Percentiles rank a stretch among this genome's conserved stretches.
phyloP scores from a whole-genome alignment of 2,888 invertebrate genomes.

The Tachina grossa region DNA sequence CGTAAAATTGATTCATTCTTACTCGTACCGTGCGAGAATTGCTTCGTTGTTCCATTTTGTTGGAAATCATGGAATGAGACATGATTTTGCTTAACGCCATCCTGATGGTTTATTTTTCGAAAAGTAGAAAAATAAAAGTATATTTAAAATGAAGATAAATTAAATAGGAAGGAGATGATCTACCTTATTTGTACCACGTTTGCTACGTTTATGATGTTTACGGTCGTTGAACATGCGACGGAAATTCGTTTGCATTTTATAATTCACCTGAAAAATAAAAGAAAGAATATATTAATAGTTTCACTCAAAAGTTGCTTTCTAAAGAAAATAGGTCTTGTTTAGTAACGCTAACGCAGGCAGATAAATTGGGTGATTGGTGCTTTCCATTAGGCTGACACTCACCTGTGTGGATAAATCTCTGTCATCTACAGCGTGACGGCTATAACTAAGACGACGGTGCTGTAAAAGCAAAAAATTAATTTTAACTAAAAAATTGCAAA shows the following conservation, averaged over 20 bases:
- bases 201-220: constrained; percentile 93
- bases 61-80: constrained; percentile 95
- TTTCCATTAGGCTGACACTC: constrained; percentile 78
- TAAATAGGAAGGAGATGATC: background rate
- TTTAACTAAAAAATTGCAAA: constrained; percentile 57
- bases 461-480: constrained; percentile 82
- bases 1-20: constrained; percentile 87
- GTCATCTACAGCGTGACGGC: constrained; percentile 95
- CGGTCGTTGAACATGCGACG: constrained; percentile 93
- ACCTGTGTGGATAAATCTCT: constrained; percentile 92
- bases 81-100: constrained; percentile 91
- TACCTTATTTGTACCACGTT: constrained; percentile 90
- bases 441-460: constrained; percentile 95
- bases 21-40: constrained; percentile 91
- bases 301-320: background rate
- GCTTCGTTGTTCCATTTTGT: constrained; percentile 94
- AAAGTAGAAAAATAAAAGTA: background rate
- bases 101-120: constrained; percentile 84
- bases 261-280: constrained; percentile 85
- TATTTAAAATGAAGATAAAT: background rate
- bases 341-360: background rate
- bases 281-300: background rate
- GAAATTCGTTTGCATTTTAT: constrained; percentile 95
- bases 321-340: background rate
- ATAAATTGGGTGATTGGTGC: background rate